A percentile compares a stretch with the other conserved stretches of the same genome.
phyloP scores from a whole-genome alignment of 2,797 vertebrate species.

The Geotrypetes seraphini region DNA sequence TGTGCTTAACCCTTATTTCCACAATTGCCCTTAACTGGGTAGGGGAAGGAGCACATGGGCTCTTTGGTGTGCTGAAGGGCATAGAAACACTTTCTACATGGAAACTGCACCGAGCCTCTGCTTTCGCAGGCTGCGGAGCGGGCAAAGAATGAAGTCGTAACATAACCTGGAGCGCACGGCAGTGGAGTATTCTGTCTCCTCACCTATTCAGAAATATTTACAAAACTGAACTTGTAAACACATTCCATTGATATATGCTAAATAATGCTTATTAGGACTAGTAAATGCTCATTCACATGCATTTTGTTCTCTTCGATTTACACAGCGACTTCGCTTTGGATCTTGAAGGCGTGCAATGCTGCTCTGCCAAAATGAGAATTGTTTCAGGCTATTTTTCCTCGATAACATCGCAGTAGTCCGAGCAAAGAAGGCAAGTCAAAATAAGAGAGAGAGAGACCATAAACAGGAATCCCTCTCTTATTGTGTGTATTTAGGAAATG shows the following conservation, averaged over 20 bases:
- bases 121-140: no score
- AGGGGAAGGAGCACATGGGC: no score
- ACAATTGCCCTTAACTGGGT: no score
- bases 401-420: slow-evolving; percentile 5
- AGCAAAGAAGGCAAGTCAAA: slow-evolving; percentile 30
- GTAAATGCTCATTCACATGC: slow-evolving; percentile 80
- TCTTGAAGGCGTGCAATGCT: slow-evolving; percentile 25
- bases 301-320: slow-evolving; percentile 46
- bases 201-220: slow-evolving; percentile 70
- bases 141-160: no score
- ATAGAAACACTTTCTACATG: slow-evolving; percentile 33
- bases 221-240: slow-evolving; percentile 72
- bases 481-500: no score
- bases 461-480: no score
- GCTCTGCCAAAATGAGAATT: slow-evolving; percentile 20
- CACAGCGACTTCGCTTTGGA: slow-evolving; percentile 50
- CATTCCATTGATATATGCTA: slow-evolving; percentile 70
- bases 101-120: no score
- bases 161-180: slow-evolving; percentile 40
- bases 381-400: slow-evolving; percentile 5
- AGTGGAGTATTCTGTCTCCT: slow-evolving; percentile 66
- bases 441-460: slow-evolving; percentile 25
- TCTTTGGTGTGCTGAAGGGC: slow-evolving; percentile 8
- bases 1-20: slow-evolving; percentile 47
- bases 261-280: slow-evolving; percentile 71